Conservation (phyloP, 2,888 invertebrate species). For the Lasioglossum morio region DNA sequence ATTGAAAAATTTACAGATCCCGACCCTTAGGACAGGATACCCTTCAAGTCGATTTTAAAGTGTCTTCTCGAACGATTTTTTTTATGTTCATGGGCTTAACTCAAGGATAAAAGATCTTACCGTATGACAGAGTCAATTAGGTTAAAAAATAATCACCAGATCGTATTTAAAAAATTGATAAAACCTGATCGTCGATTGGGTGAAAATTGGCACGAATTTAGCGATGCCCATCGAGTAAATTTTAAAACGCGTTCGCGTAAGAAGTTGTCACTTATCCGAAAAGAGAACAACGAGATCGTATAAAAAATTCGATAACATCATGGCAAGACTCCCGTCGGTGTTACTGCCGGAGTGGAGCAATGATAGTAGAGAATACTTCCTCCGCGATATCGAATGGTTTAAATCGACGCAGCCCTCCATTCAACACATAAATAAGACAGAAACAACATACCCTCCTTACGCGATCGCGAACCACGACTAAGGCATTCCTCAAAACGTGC, state of each 20-base stretch:
- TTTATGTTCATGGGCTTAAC: too few relatives aligned
- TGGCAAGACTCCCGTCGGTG: not conserved
- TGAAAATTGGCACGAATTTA: too few relatives aligned
- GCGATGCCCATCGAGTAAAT: too few relatives aligned
- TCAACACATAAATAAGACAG: not conserved
- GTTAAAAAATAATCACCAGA: too few relatives aligned
- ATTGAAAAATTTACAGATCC: not conserved
- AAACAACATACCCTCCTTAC: not conserved
- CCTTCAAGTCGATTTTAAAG: too few relatives aligned
- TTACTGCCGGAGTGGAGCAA: not conserved
- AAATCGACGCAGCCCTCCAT: not conserved
- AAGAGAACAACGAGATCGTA: not conserved
- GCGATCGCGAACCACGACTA: conserved; percentile 34
- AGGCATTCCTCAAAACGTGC: conserved; percentile 51
- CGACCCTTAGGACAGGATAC: not conserved
- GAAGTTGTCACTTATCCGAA: not conserved
- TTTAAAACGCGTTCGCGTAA: too few relatives aligned
- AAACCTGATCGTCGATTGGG: too few relatives aligned
- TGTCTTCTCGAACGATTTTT: too few relatives aligned
- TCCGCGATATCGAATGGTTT: not conserved
- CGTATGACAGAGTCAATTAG: too few relatives aligned
- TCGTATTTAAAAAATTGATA: too few relatives aligned
- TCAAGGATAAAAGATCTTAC: too few relatives aligned
- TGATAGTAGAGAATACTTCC: not conserved
- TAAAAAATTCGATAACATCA: not conserved